Conservation (phyloP, 35 echinoderm and acorn worm genomes). For the Apostichopus japonicus region DNA sequence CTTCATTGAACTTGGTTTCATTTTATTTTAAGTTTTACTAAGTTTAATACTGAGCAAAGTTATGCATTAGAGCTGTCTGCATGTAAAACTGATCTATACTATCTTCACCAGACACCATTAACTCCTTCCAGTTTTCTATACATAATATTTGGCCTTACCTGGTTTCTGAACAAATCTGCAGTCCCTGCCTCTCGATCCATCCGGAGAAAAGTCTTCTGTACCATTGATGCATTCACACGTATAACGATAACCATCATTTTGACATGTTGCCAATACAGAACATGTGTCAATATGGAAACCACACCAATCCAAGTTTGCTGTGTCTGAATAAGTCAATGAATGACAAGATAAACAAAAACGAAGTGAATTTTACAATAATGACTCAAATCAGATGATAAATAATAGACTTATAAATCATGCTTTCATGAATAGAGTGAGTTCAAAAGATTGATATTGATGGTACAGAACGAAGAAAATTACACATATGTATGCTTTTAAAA, state of each 20-base stretch:
- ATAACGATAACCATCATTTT: not conserved
- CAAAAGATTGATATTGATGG: not conserved
- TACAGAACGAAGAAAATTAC: not conserved
- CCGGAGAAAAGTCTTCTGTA: not conserved
- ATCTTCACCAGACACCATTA: not conserved
- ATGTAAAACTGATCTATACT: not conserved
- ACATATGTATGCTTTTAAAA: no score
- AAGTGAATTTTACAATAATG: no score
- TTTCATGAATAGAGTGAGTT: not conserved
- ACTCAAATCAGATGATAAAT: not conserved
- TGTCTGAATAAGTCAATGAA: no score
- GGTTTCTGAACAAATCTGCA: not conserved
- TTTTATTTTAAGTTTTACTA: not conserved
- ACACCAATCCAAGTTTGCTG: not conserved
- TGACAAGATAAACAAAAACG: no score
- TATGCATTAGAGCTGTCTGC: not conserved
- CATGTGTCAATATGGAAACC: not conserved
- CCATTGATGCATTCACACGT: not conserved
- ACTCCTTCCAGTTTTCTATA: not conserved
- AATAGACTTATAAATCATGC: not conserved
- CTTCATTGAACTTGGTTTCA: no score
- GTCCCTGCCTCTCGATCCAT: not conserved
- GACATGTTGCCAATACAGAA: constrained; percentile 2
- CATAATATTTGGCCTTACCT: no score
- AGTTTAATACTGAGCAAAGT: not conserved